Conservation (phyloP, 2,888 invertebrate genomes). For the Apomyelois bistriatella region DNA sequence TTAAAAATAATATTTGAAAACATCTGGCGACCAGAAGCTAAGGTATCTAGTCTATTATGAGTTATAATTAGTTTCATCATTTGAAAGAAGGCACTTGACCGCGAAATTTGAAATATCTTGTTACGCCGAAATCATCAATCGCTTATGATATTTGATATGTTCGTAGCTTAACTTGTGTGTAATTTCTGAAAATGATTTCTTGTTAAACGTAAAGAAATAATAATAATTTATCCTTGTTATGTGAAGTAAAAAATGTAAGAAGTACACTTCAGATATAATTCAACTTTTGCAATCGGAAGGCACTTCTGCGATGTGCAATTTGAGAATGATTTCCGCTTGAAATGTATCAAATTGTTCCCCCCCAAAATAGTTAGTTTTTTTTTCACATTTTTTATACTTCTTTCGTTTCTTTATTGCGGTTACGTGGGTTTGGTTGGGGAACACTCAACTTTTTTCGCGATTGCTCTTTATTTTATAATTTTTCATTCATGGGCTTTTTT, state of each 20-base stretch:
- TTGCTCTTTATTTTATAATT: conserved; percentile 29
- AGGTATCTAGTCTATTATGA: conserved; percentile 50
- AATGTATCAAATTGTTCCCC: conserved; percentile 60
- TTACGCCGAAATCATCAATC: conserved; percentile 55
- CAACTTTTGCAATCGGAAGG: conserved; percentile 57
- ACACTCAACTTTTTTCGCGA: conserved; percentile 29
- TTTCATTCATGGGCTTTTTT: conserved; percentile 39
- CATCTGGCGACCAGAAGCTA: conserved; percentile 47
- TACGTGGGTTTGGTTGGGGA: conserved; percentile 31
- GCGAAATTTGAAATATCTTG: conserved; percentile 47
- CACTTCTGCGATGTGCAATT: conserved; percentile 65
- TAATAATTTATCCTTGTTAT: conserved; percentile 18
- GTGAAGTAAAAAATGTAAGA: conserved; percentile 28
- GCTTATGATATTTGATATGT: conserved; percentile 47
- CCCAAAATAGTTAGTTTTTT: conserved; percentile 54
- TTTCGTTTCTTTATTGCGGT: conserved; percentile 50
- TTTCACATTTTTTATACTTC: conserved; percentile 43
- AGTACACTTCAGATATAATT: conserved; percentile 24
- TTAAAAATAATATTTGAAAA: conserved; percentile 13
- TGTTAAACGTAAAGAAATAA: background rate
- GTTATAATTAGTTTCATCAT: conserved; percentile 45
- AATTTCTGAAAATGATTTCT: background rate
- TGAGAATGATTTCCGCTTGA: conserved; percentile 76
- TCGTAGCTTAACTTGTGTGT: background rate
- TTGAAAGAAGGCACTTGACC: conserved; percentile 60